Conservation (phyloP, 2,888 invertebrate genomes). For the Heliconius aoede region DNA sequence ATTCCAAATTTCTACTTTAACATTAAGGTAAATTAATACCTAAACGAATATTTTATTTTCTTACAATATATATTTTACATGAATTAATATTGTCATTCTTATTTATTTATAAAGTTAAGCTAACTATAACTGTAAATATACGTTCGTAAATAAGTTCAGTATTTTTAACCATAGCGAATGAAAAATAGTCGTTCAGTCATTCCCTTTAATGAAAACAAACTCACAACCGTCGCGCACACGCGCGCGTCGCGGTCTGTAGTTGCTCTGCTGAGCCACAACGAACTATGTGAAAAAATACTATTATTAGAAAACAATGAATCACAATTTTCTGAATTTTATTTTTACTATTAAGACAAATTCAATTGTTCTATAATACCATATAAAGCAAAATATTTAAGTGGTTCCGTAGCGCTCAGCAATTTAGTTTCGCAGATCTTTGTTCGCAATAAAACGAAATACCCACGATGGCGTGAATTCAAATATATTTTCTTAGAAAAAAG, state of each 20-base stretch:
- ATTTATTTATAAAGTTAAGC: no score
- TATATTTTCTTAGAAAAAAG: conserved; percentile 39
- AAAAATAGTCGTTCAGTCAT: no score
- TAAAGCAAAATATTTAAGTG: conserved; percentile 27
- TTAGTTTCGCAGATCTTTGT: conserved; percentile 41
- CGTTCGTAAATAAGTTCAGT: no score
- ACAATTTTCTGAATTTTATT: neutral
- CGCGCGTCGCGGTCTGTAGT: neutral
- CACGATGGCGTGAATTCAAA: conserved; percentile 44
- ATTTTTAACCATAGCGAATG: neutral
- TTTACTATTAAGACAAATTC: neutral
- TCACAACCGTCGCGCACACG: neutral
- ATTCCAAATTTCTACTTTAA: no score
- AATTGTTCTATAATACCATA: conserved; percentile 23
- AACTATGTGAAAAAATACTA: no score
- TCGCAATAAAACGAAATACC: conserved; percentile 41
- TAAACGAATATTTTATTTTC: no score
- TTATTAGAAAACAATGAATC: neutral
- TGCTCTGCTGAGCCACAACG: no score
- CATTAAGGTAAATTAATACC: no score
- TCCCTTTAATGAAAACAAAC: neutral
- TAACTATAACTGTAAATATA: no score
- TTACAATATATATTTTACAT: no score
- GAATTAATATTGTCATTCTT: no score
- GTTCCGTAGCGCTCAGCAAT: conserved; percentile 33